These are phyloP conservation scores for Scleropages formosus DNA, from an alignment of 2,797 vertebrate genomes.

Conservation along the genomic window DNA sequence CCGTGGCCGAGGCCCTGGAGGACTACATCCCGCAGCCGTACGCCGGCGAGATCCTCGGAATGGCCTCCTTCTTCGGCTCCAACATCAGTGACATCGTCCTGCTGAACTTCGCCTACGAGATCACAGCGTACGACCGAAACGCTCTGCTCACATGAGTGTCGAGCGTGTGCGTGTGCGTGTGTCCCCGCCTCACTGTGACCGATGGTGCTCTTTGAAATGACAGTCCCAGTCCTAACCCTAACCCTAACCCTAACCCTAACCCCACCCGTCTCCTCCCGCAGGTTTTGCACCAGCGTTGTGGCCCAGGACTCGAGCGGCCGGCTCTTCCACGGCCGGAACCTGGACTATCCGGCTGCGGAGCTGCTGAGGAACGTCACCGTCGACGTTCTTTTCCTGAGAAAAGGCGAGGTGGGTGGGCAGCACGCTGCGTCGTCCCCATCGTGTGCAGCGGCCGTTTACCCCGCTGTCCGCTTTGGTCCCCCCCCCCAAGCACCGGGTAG, in stretches of 20 bases:
- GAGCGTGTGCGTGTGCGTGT: no score
- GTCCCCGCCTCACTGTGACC: no score
- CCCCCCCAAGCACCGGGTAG: no score
- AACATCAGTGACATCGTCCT: slow-evolving; percentile 74
- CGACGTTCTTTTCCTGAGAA: slow-evolving; percentile 74
- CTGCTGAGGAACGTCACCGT: slow-evolving; percentile 78
- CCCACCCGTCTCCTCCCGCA: slow-evolving; percentile 53
- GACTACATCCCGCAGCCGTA: slow-evolving; percentile 75
- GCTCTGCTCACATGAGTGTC: no score
- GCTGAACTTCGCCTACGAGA: slow-evolving; percentile 88
- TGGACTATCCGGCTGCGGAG: slow-evolving; percentile 77
- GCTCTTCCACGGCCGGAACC: slow-evolving; percentile 87
- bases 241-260: no score
- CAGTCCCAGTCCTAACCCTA: no score
- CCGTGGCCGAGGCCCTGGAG: slow-evolving; percentile 63
- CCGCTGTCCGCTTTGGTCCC: no score
- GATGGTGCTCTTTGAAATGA: no score
- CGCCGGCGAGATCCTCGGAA: slow-evolving; percentile 76
- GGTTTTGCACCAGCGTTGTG: slow-evolving; percentile 90
- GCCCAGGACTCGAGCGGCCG: slow-evolving; percentile 80
- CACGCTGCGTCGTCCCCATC: background rate
- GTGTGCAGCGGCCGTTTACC: no score
- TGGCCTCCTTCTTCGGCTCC: slow-evolving; percentile 63
- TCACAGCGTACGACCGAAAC: slow-evolving; percentile 76
- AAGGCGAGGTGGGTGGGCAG: slow-evolving; percentile 70